These are phyloP conservation scores for Erebia palarica DNA, from an alignment of 2,888 invertebrate genomes.

Conservation along the genomic window DNA sequence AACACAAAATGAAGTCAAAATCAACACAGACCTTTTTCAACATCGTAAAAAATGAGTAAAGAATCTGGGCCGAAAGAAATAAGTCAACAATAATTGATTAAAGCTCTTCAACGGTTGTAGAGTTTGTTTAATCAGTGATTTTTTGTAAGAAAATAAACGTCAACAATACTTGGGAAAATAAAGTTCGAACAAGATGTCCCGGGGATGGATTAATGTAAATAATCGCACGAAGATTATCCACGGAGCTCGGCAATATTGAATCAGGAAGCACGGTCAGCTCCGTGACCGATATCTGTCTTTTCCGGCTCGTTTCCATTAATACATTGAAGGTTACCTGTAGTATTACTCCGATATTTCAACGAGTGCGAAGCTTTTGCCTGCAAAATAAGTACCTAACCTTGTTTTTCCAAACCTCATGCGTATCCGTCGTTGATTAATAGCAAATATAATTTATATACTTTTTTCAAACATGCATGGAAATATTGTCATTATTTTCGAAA, in stretches of 20 bases:
- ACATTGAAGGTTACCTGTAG: too few relatives aligned
- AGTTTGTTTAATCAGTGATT: slow-evolving; percentile 21
- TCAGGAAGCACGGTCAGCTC: slow-evolving; percentile 70
- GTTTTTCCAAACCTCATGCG: too few relatives aligned
- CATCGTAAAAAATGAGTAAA: neutral
- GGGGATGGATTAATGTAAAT: slow-evolving; percentile 72
- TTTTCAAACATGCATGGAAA: too few relatives aligned
- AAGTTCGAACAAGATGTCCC: slow-evolving; percentile 38
- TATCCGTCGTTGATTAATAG: too few relatives aligned
- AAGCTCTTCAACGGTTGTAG: slow-evolving; percentile 19
- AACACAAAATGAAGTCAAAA: neutral
- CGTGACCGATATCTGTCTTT: slow-evolving; percentile 51
- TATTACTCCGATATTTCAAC: too few relatives aligned
- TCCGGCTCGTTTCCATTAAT: slow-evolving; percentile 55
- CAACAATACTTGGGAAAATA: slow-evolving; percentile 11
- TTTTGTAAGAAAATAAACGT: slow-evolving; percentile 15
- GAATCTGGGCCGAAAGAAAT: neutral
- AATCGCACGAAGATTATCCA: slow-evolving; percentile 55
- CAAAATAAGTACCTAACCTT: too few relatives aligned
- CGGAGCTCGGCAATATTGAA: slow-evolving; percentile 44
- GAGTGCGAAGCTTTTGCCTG: too few relatives aligned
- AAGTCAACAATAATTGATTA: slow-evolving; percentile 9
- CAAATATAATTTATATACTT: too few relatives aligned
- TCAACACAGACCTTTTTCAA: neutral
- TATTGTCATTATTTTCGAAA: too few relatives aligned